Evolutionary conservation across 2,888 invertebrate species (phyloP), one percentile per base, ranked within the genome.

Genomic region (Drosophila meridiana): DNA sequence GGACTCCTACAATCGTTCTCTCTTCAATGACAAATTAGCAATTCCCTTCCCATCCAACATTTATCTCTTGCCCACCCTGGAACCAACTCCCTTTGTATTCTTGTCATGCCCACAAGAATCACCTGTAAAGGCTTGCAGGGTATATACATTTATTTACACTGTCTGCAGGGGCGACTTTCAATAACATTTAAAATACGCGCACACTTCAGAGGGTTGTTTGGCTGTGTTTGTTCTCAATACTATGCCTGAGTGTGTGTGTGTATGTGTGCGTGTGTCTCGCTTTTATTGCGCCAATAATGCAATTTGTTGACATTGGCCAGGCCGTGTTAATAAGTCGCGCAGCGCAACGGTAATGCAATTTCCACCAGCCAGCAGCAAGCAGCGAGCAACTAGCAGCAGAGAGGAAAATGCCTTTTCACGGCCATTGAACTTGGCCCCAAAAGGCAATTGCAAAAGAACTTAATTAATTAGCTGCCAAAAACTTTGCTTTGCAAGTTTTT

Each of bases 381-480:
- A n/a, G 45, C 40, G 11, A 40, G 26, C 28, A 28, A 34, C 43
- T 26, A 34, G 20, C 26, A 48, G 32, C 50, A 26, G 34, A 52
- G 34, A 28, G 43, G 50, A 40, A 56, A 58, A 42, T 47, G 48
- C 43, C 20, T 57, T 57, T 50, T 55, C 40, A 14, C 65, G 69
- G 56, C 47, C 50, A 72, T 59, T 58, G 62, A 76, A 65, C 75
- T 73, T 78, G 75, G 45, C 58, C 26, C 9, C 59, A 42, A 50
- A 45, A 30, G 38, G 34, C 38, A 38, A 59, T 36, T 43, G 14
- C 26, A 52, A 66, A 68, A 48, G 64, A 89, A 89, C 86, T 89
- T 89, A 87, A 87, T 90, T 87, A 87, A 87, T 87, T 87, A 90
- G 90, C 90, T 85, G 90, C 63, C 80, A 71, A 72, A 76, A 90